Evolutionary conservation across 1,140 invertebrate species (phyloP), one percentile per base, ranked within the genome.

Genomic region (Bombus polaris): DNA sequence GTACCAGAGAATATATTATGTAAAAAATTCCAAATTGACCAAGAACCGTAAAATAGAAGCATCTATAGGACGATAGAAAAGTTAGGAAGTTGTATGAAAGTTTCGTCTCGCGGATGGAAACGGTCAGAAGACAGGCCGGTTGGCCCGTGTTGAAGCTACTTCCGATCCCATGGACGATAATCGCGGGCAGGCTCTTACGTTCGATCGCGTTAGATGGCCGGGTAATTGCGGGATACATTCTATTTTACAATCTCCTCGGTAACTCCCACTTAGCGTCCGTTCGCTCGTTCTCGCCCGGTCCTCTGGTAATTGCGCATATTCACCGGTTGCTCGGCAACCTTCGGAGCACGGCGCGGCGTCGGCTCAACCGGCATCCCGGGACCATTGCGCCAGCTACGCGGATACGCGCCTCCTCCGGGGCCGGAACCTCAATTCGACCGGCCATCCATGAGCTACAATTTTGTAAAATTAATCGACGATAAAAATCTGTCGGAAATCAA

Each of bases 301-400:
- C 75, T 57, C 18, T 53, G 76, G 75, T 84, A 84, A 84, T 84
- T 84, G 82, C 82, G 82, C 82, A 84, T 84, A 84, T 84, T 84
- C 82, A 79, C 75, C 75, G 82, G 82, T 84, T 84, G 82, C 82
- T 79, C 75, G 75, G 82, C 82, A 84, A 84, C 82, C 82, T 84
- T 77, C 62, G 75, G 47, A 66, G 74, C 82, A 39, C 15, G 12
- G 47, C 18, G 35, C 39, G 35, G 47, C 72, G 62, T 76, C 74
- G 62, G 62, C 39, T 82, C 22, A 28, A 65, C 81, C 28, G 73
- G 44, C 42, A 79, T 84, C 74, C 82, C 75, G 76, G 76, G 82
- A 72, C 65, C 47, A 59, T 78, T 37, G 65, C 65, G 32, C 35
- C 28, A 65, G 57, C 81, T 62, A 72, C 71, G 72, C 32, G 22